phyloP scores from a whole-genome alignment of 2,113 vertebrate species.

The Tricholaema leucomelas region DNA sequence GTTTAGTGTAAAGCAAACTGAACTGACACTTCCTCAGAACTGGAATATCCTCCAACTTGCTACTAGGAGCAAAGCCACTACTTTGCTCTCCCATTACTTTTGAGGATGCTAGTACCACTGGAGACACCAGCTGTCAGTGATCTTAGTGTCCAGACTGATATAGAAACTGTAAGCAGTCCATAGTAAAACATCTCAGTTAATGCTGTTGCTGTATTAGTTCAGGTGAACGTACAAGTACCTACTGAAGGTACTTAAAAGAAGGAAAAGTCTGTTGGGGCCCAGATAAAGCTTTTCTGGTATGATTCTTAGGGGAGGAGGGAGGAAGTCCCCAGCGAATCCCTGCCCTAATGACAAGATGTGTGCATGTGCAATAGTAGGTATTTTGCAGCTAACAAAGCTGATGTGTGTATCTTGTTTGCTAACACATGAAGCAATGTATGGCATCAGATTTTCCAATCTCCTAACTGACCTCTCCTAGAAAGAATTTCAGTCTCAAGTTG shows the following conservation, averaged over 20 bases:
- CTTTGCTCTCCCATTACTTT: background rate
- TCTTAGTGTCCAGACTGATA: background rate
- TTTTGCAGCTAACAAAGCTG: background rate
- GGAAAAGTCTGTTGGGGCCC: background rate
- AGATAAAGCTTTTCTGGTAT: background rate
- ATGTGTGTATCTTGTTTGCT: background rate
- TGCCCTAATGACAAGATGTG: background rate
- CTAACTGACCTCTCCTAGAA: background rate
- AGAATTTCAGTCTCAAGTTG: background rate
- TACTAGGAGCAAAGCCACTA: background rate
- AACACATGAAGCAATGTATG: background rate
- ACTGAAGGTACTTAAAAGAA: background rate
- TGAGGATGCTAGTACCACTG: background rate
- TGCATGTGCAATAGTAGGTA: accelerated
- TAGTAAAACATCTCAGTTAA: background rate
- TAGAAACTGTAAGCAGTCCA: background rate
- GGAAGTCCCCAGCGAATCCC: accelerated
- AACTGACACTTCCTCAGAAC: background rate
- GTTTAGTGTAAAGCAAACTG: background rate
- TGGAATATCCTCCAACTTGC: background rate
- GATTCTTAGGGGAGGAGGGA: background rate
- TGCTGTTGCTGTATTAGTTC: background rate
- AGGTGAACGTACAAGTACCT: background rate
- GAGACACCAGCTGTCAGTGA: background rate
- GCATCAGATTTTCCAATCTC: background rate